Evolutionary conservation across 2,113 vertebrate genomes (phyloP), one percentile per base, ranked within the genome.

Genomic region (Cololabis saira): DNA sequence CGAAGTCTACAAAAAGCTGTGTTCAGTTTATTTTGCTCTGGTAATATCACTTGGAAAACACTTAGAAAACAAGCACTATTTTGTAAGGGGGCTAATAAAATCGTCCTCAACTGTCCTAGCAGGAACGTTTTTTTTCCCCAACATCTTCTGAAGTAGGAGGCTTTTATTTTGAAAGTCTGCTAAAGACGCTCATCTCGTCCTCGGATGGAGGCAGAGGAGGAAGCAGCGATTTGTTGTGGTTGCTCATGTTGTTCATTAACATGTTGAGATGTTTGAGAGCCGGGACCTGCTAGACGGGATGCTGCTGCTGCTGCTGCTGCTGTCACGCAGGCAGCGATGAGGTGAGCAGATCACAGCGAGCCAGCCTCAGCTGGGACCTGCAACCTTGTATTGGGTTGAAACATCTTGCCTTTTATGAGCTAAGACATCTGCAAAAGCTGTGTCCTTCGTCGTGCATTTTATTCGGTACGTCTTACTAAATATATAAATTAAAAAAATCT

Each of bases 141-240:
- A 27, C 24, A 27, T 27, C 24, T 27, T 27, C 24, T 27, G 5
- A 7, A 37, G 33, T 37, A 1, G 21, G 37, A 16, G 44, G 17
- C 60, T 76, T 69, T 76, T 76, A 73, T 69, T 81, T 72, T 68
- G 55, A 76, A 76, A 47, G 4, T 30, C 14, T n/a, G 3, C 2
- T 11, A 18, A 15, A 52, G 5, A 0, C 0, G 13, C 27, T 5
- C 42, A n/a, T 6, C 27, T 5, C 42, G 14, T 6, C 10, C 5
- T 45, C 43, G 47, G 15, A 14, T 40, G 37, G 22, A 19, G 4
- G 4, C 13, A 0, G 52, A 21, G 6, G 40, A 61, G 9, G 24
- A 0, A 37, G 0, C 0, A 17, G 6, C 16, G 24, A 2, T 27
- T 27, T 27, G 24, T 27, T 27, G 2, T 27, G 24, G 24, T 27